Percentiles rank a stretch among this genome's conserved stretches.
These are phyloP conservation scores for Sarotherodon lohbergeri DNA, from an alignment of 2,113 vertebrate genomes.

Conservation along the genomic window DNA sequence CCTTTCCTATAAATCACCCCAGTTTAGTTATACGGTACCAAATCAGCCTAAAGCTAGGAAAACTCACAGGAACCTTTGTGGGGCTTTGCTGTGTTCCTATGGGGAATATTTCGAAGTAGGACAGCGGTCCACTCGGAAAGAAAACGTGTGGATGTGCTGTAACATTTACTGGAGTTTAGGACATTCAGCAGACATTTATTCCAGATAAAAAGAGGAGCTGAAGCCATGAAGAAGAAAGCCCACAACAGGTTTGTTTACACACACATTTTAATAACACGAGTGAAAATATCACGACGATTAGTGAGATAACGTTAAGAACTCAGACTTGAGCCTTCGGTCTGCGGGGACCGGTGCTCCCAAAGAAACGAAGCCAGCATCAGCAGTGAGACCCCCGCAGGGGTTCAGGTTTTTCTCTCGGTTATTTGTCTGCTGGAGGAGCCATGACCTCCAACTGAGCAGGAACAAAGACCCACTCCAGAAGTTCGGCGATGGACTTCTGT, in stretches of 20 bases:
- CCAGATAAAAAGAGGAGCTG: accelerated
- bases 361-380: not conserved
- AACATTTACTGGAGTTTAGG: not conserved
- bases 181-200: not conserved
- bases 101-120: not conserved
- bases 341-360: not conserved
- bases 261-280: accelerated
- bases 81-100: not conserved
- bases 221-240: conserved; percentile 51
- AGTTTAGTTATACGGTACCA: not conserved
- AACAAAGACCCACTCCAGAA: not conserved
- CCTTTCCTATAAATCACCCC: accelerated
- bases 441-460: not conserved
- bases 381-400: not conserved
- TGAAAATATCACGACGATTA: not conserved
- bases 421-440: not conserved
- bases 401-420: not conserved
- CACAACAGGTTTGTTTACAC: conserved; percentile 52
- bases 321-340: not conserved
- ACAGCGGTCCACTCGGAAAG: not conserved
- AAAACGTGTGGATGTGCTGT: not conserved
- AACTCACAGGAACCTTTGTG: not conserved
- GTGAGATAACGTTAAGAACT: not conserved
- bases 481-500: not conserved
- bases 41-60: not conserved